phyloP scores from a whole-genome alignment of 92 coral and sea anemone species.

The Porites lobata region DNA sequence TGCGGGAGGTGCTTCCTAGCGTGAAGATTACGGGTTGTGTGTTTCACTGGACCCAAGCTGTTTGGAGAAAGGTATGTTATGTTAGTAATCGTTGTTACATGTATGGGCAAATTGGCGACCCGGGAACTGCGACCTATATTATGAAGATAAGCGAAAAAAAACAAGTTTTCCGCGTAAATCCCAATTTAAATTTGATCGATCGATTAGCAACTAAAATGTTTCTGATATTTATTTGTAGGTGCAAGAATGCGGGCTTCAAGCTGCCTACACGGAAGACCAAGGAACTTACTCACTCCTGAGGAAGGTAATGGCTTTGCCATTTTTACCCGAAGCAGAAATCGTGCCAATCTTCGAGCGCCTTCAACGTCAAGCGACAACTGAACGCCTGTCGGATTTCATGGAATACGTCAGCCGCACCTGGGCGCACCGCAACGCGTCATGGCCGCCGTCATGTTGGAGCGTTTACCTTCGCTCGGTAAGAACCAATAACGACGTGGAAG shows the following conservation, averaged over 20 bases:
- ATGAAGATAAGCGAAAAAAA: too few relatives aligned
- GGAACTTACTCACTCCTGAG: conserved; percentile 26
- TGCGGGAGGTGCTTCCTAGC: not conserved
- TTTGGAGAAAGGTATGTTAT: not conserved
- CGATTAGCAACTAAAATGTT: not conserved
- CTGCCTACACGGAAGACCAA: conserved; percentile 29
- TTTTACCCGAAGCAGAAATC: conserved; percentile 57
- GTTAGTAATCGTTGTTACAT: not conserved
- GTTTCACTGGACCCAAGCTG: not conserved
- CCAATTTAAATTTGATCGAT: too few relatives aligned
- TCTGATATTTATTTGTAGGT: conserved; percentile 14
- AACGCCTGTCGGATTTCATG: conserved; percentile 26
- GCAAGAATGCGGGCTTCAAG: conserved; percentile 63
- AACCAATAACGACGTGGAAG: conserved; percentile 62
- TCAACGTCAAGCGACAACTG: conserved; percentile 11
- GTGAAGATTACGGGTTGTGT: not conserved
- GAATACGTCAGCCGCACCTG: conserved; percentile 45
- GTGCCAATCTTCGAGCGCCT: conserved; percentile 28
- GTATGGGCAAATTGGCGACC: not conserved
- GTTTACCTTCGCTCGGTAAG: conserved; percentile 48
- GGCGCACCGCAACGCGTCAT: conserved; percentile 11
- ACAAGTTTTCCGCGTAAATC: too few relatives aligned
- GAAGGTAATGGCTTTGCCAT: conserved; percentile 69
- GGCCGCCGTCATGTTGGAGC: conserved; percentile 43
- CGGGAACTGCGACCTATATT: too few relatives aligned